A percentile compares a stretch with the other conserved stretches of the same genome.
Evolutionary conservation across 2,888 invertebrate genomes (phyloP).

Genomic region (Hypomecis punctinalis): DNA sequence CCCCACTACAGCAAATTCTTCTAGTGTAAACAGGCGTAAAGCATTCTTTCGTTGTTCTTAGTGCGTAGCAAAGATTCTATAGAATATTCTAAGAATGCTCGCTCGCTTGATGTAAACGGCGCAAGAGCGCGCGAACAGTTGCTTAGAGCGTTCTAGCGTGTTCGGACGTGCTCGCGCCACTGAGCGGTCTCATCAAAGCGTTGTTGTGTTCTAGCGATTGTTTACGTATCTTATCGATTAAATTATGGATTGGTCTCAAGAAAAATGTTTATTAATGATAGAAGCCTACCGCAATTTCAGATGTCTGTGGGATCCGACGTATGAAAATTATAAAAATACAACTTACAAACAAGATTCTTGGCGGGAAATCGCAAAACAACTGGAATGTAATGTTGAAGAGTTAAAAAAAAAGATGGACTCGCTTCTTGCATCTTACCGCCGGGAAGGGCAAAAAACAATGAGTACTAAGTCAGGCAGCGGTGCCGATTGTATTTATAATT

Average conservation of each 20-base stretch:
- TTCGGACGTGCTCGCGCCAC: too few relatives aligned
- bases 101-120: too few relatives aligned
- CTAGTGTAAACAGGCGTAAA: too few relatives aligned
- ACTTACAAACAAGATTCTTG: constrained; percentile 40
- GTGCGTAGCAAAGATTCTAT: too few relatives aligned
- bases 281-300: constrained; percentile 3
- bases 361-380: constrained; percentile 7
- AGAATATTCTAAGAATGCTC: too few relatives aligned
- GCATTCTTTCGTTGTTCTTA: too few relatives aligned
- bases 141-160: too few relatives aligned
- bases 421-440: constrained; percentile 36
- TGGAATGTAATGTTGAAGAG: neutral
- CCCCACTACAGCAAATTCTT: too few relatives aligned
- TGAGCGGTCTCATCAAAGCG: constrained; percentile 6
- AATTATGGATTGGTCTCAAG: constrained; percentile 6
- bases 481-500: constrained; percentile 41
- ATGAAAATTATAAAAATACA: constrained; percentile 36
- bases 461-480: constrained; percentile 39
- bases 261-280: constrained; percentile 12
- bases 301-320: constrained; percentile 2
- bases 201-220: constrained; percentile 5
- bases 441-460: constrained; percentile 41
- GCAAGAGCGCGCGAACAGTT: too few relatives aligned
- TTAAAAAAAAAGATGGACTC: neutral
- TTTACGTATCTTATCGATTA: neutral